Evolutionary conservation across 2,888 invertebrate genomes (phyloP), one percentile per base, ranked within the genome.

Genomic region (Megastigmus dorsalis): DNA sequence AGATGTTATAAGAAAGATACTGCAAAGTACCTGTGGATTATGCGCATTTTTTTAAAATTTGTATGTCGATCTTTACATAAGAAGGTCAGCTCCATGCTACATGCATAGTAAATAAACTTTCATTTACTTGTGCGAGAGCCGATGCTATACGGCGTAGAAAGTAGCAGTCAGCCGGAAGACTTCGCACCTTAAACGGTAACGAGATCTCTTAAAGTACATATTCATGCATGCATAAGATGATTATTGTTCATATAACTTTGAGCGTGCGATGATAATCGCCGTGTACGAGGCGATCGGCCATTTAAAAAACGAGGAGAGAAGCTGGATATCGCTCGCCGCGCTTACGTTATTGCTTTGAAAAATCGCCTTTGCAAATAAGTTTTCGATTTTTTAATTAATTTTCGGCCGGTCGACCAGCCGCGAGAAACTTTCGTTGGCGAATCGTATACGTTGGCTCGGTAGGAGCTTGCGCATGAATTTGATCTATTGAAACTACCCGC

Each of bases 131-230:
- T n/a, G n/a, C 13, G 68, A 30, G 33, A 65, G 57, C 23, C 23
- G 54, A 62, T 74, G 73, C 54, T 68, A 68, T 74, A 68, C 54
- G 41, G 20, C 48, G 54, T 60, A 62, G 73, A 68, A 74, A 74
- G 73, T 43, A 52, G 59, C 57, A 33, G 43, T 52, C 38, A 23
- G 15, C 62, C 30, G 30, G 55, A 48, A 54, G 45, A 55, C 45
- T 67, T 73, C 62, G 68, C 68, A 57, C 74, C 74, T 74, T 62
- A 68, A 74, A 74, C 55, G 74, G 67, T 62, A 74, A 63, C 55
- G 43, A 62, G 74, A 54, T 48, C 10, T 26, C 23, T 28, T 36
- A 18, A 59, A 41, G 60, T 26, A 30, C 26, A 50, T 18, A 9
- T 28, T 10, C 62, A 6, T 26, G n/a, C 41, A 15, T 3, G 13